Evolutionary conservation across 2,797 vertebrate species (phyloP).

Genomic region (Galagoides demidoff): DNA sequence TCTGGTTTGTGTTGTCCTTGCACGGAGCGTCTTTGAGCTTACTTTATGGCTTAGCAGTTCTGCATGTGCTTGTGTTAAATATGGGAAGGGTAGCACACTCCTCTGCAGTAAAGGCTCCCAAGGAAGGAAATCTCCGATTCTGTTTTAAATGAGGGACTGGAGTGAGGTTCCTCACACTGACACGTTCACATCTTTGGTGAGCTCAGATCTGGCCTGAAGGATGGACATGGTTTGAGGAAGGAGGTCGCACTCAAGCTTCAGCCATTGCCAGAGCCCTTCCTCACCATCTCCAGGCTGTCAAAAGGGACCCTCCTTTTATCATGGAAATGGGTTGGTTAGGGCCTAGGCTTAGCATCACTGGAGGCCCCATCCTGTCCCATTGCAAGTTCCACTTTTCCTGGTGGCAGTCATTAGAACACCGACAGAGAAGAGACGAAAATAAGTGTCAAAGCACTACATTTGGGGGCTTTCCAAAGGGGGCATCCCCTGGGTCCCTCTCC

Average conservation of each 20-base stretch:
- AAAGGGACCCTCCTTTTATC: background rate
- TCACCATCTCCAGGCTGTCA: background rate
- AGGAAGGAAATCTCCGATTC: constrained; percentile 85
- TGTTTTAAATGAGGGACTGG: constrained; percentile 82
- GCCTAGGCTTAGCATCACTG: background rate
- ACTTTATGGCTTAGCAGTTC: constrained; percentile 84
- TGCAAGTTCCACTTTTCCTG: background rate
- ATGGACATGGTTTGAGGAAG: background rate
- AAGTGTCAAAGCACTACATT: background rate
- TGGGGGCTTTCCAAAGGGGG: background rate
- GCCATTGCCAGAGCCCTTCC: background rate
- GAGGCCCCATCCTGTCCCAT: background rate
- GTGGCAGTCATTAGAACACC: background rate
- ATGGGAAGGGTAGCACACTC: constrained; percentile 82
- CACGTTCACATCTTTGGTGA: constrained; percentile 76
- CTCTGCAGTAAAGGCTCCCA: constrained; percentile 78
- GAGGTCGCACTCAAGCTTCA: background rate
- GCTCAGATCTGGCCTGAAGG: constrained; percentile 65
- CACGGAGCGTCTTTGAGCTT: constrained; percentile 72
- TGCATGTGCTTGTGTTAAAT: constrained; percentile 72
- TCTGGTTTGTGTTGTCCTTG: constrained; percentile 78
- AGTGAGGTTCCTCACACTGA: constrained; percentile 78
- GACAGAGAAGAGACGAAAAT: background rate
- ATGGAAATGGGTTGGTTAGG: background rate
- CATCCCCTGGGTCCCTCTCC: background rate